Percentiles rank a stretch among this genome's conserved stretches.
Conservation (phyloP, 2,797 vertebrate species). For the Pangasius macronema region DNA sequence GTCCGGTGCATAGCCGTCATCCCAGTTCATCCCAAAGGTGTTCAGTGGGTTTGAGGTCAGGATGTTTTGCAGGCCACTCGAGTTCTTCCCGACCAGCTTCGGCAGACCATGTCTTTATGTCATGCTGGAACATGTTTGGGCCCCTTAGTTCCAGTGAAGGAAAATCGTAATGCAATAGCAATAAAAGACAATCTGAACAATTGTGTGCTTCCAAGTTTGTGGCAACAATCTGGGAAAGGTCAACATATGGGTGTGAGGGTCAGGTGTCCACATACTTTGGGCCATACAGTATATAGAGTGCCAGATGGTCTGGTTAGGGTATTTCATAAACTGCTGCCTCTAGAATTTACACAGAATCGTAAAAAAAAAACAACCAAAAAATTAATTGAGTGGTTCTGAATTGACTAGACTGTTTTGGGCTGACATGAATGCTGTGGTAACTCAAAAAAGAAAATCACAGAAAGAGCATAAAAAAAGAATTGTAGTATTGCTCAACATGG, state of each 20-base stretch:
- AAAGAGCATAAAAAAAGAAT: background rate
- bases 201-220: background rate
- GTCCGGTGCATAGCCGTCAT: background rate
- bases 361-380: background rate
- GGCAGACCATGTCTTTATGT: background rate
- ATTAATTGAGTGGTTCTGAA: background rate
- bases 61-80: background rate
- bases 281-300: background rate
- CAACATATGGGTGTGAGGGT: background rate
- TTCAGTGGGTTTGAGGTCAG: background rate
- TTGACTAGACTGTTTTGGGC: background rate
- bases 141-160: background rate
- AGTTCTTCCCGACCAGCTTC: background rate
- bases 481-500: background rate
- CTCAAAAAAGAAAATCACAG: background rate
- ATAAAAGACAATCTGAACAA: background rate
- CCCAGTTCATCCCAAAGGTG: background rate
- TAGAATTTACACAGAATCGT: background rate
- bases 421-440: background rate
- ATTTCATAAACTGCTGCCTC: background rate
- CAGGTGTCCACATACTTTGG: background rate
- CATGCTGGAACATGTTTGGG: background rate
- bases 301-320: background rate
- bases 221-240: background rate
- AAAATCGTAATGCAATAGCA: background rate